Conservation (phyloP, 2,888 invertebrate species). For the Sphecodes monilicornis region DNA sequence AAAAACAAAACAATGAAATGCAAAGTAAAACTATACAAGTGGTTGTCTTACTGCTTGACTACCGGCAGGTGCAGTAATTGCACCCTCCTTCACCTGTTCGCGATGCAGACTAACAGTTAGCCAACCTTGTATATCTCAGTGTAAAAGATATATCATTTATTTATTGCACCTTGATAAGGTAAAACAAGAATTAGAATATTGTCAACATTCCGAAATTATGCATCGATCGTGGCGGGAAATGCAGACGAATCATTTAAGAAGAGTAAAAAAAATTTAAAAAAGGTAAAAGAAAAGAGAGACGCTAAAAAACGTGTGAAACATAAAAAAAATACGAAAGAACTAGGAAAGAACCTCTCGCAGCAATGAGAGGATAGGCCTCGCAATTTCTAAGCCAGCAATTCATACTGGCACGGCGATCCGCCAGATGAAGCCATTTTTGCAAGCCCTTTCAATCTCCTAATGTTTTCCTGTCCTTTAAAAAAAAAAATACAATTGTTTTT, state of each 20-base stretch:
- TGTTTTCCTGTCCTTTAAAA: conserved; percentile 63
- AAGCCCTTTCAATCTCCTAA: conserved; percentile 62
- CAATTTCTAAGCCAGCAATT: conserved; percentile 63
- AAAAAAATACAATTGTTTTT: conserved; percentile 68
- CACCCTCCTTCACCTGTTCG: conserved; percentile 63
- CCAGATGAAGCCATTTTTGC: conserved; percentile 63
- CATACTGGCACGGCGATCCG: conserved; percentile 58
- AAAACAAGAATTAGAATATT: conserved; percentile 66
- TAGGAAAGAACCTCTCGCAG: conserved; percentile 65
- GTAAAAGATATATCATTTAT: conserved; percentile 73
- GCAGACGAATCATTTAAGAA: conserved; percentile 53
- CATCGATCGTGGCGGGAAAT: conserved; percentile 68
- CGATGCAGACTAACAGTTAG: conserved; percentile 55
- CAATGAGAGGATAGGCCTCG: conserved; percentile 69
- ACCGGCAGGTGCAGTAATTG: conserved; percentile 52
- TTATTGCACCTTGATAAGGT: conserved; percentile 74
- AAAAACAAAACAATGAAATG: conserved; percentile 25
- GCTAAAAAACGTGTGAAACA: conserved; percentile 35
- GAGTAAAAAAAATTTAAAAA: conserved; percentile 25
- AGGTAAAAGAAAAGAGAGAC: conserved; percentile 27
- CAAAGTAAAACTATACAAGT: conserved; percentile 52
- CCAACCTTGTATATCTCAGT: conserved; percentile 68
- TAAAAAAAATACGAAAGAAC: conserved; percentile 55
- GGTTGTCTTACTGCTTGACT: conserved; percentile 62
- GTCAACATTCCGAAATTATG: conserved; percentile 77